These are phyloP conservation scores for Kryptolebias ocellatus DNA, from an alignment of 2,797 vertebrate genomes.

Conservation along the genomic window DNA sequence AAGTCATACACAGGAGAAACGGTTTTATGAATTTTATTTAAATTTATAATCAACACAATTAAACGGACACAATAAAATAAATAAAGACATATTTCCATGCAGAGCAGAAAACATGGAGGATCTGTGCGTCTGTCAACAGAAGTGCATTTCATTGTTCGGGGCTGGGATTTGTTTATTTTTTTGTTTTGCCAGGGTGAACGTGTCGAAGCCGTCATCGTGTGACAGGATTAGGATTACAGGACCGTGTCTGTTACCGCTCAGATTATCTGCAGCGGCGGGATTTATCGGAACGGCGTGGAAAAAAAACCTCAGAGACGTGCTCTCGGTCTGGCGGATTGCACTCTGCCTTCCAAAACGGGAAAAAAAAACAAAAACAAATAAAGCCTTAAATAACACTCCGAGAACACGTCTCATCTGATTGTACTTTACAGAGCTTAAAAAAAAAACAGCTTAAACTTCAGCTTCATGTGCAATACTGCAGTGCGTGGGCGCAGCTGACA, in stretches of 20 bases:
- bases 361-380: constrained; percentile 28
- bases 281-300: constrained; percentile 39
- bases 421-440: constrained; percentile 40
- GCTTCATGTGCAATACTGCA: constrained; percentile 71
- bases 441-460: constrained; percentile 11
- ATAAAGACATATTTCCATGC: constrained; percentile 68
- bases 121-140: constrained; percentile 63
- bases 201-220: constrained; percentile 36
- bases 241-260: constrained; percentile 39
- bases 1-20: not conserved
- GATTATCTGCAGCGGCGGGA: constrained; percentile 65
- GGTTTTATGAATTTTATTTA: constrained; percentile 52
- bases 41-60: constrained; percentile 38
- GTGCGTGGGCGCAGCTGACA: not conserved
- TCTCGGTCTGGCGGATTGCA: constrained; percentile 48
- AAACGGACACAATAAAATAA: constrained; percentile 74
- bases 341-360: constrained; percentile 16
- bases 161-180: constrained; percentile 8
- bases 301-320: constrained; percentile 43
- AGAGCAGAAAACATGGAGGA: constrained; percentile 46
- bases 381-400: constrained; percentile 26
- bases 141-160: constrained; percentile 59
- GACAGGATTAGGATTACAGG: constrained; percentile 25
- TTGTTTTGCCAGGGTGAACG: constrained; percentile 2
- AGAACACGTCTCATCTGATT: constrained; percentile 42